Base-by-base conservation (phyloP, 2,113 vertebrate genomes). In the Papio anubis region DNA sequence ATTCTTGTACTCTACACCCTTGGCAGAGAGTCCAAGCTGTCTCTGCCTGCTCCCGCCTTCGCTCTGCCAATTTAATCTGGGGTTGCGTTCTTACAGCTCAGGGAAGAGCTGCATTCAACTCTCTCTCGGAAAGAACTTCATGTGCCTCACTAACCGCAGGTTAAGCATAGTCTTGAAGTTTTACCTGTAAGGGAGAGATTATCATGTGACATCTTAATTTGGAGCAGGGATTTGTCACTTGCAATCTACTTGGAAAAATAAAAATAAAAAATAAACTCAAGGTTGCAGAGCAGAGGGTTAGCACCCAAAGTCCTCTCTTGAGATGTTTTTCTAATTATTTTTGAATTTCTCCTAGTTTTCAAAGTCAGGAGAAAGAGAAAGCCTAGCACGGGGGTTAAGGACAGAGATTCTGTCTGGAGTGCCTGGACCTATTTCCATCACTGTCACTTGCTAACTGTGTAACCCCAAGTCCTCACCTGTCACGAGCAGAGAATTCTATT, bases 141-240 rank as follows among this genome's bases (percentile, higher is more conserved):
- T 85, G 61, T 61, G 35, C 64, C 17, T 93, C 20, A 43, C 30
- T 73, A 64, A 40, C 25, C 4, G 85, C 66, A 45, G 59, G 73
- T 50, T 80, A 84, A 89, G 21, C 61, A 27, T 45, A 27, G 21
- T 40, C 27, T 87, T 97, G 68, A 48, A 85, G 82, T 59, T 82
- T 93, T 48, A 61, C 70, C 57, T 84, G 38, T 50, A 80, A 79
- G 55, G 59, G 43, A 87, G 83, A 88, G 85, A 85, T 84, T 52
- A 78, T 61, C 25, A 92, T 61, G 70, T n/a, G 68, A 25, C 43
- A 35, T 86, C 83, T 88, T 80, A 64, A 93, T 87, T 38, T 88
- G 88, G 43, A 94, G 70, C 43, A 81, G 35, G 75, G 52, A 59
- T 94, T 82, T 88, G n/a, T 84, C 73, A 96, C 81, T 90, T 75